Evolutionary conservation across 2,888 invertebrate species (phyloP).

Genomic region (Steinernema scapterisci): DNA sequence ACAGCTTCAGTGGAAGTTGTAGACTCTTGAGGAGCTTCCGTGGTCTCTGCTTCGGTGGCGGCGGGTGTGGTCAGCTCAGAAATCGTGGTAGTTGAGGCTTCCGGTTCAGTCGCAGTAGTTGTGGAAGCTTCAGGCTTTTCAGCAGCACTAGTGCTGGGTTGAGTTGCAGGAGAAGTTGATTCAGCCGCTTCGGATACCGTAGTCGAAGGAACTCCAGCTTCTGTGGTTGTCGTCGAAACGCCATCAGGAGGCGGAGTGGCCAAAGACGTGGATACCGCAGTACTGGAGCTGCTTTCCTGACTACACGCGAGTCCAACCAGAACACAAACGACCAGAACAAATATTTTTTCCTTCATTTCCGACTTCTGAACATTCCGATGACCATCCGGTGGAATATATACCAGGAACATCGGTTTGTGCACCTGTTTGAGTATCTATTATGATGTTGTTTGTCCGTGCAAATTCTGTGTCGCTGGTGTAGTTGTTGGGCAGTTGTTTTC

Average conservation of each 20-base stretch:
- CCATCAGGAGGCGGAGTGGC: no score
- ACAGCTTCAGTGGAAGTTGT: no score
- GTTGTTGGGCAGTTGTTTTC: not conserved
- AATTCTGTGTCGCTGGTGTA: not conserved
- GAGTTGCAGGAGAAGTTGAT: no score
- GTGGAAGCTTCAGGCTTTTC: not conserved
- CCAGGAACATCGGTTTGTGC: not conserved
- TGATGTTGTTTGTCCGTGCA: not conserved
- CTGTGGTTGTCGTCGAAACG: not conserved
- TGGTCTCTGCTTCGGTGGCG: no score
- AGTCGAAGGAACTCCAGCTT: not conserved
- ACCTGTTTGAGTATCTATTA: conserved; percentile 16
- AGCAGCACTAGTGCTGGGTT: no score
- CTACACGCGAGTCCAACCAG: not conserved
- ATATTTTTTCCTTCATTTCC: not conserved
- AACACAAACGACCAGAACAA: not conserved
- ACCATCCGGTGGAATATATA: not conserved
- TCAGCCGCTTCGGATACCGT: not conserved
- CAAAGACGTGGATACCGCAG: not conserved
- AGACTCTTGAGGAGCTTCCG: no score
- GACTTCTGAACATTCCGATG: no score
- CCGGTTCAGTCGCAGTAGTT: not conserved
- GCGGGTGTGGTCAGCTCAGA: no score
- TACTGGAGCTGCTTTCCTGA: no score
- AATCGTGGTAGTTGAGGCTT: not conserved